Evolutionary conservation across 2,888 invertebrate genomes (phyloP), one percentile per base, ranked within the genome.

Genomic region (Mythimna impura): DNA sequence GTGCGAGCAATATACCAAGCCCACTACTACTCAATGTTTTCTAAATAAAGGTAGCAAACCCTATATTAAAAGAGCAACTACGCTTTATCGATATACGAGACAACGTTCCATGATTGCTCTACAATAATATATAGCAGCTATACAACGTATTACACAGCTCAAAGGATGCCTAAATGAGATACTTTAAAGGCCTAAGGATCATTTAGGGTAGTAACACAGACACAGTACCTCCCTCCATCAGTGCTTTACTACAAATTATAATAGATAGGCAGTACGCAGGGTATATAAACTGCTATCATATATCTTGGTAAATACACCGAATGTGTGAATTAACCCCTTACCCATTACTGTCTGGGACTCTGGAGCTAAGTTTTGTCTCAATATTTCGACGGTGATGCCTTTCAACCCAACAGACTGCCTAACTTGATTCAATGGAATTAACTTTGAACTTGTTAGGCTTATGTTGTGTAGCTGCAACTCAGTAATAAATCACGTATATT

Each of bases 221-320:
- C 25, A 70, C 36, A 47, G 57, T 50, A 50, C 55, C 66, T 30
- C 5, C 47, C 47, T 43, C 47, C 22, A 62, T 58, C 78, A 58
- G 50, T 66, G 61, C 17, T 66, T 61, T 52, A 66, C 55, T 36
- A 69, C 61, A 83, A 79, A 80, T 83, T 52, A 80, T 79, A 66
- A 81, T 36, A n/a, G 58, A 81, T 79, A 40, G 61, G n/a, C 52
- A 36, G 34, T 73, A 79, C 70, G 73, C 62, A 80, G 34, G 10
- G 43, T 54, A 43, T 43, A 73, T 83, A 73, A 80, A 73, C 80
- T 66, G 63, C 66, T 65, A 52, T 66, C 70, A 81, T 83, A 58
- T 67, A 57, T 79, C 66, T 73, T 73, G 69, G 64, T 83, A 65
- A 79, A 79, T 80, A 66, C 61, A 30, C 70, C 64, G 67, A 67